Conservation (phyloP, 2,797 vertebrate genomes). For the Gouania willdenowi region DNA sequence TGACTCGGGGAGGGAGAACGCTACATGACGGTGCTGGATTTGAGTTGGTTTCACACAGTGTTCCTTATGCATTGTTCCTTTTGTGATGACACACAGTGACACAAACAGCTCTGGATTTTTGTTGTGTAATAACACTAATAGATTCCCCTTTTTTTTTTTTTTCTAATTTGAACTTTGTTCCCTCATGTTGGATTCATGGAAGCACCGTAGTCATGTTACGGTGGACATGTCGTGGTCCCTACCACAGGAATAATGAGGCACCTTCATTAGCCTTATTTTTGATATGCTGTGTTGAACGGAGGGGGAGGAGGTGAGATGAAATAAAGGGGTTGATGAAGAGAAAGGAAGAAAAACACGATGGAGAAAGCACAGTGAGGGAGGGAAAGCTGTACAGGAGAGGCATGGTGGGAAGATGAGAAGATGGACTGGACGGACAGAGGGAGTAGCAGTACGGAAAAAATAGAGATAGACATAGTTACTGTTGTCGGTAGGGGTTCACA, state of each 20-base stretch:
- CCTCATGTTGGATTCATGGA: constrained; percentile 4
- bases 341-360: constrained; percentile 38
- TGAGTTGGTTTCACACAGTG: constrained; percentile 69
- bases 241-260: constrained; percentile 43
- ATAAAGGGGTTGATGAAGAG: constrained; percentile 35
- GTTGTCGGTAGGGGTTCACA: constrained; percentile 45
- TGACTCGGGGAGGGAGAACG: constrained; percentile 50
- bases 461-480: constrained; percentile 39
- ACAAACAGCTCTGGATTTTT: constrained; percentile 54
- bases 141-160: constrained; percentile 46
- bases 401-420: constrained; percentile 59
- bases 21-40: constrained; percentile 63
- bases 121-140: constrained; percentile 68
- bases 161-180: constrained; percentile 52
- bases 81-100: constrained; percentile 60
- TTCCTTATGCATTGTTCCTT: constrained; percentile 61
- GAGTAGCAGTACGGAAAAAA: constrained; percentile 30
- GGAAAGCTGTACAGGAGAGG: constrained; percentile 25
- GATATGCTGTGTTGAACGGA: constrained; percentile 33
- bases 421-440: constrained; percentile 32
- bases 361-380: constrained; percentile 24
- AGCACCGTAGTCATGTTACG: constrained; percentile 10
- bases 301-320: constrained; percentile 11
- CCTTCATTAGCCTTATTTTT: constrained; percentile 64
- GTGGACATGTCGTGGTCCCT: constrained; percentile 19